Evolutionary conservation across 2,797 vertebrate genomes (phyloP).

Genomic region (Tarsius wallacei): DNA sequence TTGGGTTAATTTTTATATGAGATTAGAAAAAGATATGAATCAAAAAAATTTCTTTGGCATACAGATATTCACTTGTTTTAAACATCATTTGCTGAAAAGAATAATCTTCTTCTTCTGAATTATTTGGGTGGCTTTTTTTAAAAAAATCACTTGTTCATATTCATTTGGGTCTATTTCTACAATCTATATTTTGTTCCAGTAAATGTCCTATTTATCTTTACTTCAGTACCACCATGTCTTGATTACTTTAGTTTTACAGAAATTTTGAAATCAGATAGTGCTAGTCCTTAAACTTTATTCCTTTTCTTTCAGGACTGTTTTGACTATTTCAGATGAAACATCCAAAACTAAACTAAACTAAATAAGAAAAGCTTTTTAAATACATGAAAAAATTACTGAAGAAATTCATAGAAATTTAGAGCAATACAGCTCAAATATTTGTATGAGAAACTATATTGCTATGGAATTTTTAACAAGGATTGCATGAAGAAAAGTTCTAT

Average conservation of each 20-base stretch:
- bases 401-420: not conserved
- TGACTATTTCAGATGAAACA: not conserved
- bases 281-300: not conserved
- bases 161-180: not conserved
- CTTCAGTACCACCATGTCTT: not conserved
- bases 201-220: not conserved
- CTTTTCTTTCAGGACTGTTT: not conserved
- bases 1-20: not conserved
- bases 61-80: not conserved
- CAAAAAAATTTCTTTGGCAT: not conserved
- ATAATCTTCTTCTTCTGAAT: not conserved
- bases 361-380: not conserved
- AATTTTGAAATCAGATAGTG: not conserved
- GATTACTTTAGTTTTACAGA: not conserved
- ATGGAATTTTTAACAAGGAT: not conserved
- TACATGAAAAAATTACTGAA: not conserved
- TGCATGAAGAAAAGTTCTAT: not conserved
- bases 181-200: not conserved
- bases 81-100: not conserved
- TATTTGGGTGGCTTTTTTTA: not conserved
- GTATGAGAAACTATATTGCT: not conserved
- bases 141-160: slow-evolving; percentile 7
- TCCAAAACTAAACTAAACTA: not conserved
- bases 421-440: not conserved
- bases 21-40: not conserved